phyloP scores from a whole-genome alignment of 2,113 vertebrate species.

The Symphodus melops region DNA sequence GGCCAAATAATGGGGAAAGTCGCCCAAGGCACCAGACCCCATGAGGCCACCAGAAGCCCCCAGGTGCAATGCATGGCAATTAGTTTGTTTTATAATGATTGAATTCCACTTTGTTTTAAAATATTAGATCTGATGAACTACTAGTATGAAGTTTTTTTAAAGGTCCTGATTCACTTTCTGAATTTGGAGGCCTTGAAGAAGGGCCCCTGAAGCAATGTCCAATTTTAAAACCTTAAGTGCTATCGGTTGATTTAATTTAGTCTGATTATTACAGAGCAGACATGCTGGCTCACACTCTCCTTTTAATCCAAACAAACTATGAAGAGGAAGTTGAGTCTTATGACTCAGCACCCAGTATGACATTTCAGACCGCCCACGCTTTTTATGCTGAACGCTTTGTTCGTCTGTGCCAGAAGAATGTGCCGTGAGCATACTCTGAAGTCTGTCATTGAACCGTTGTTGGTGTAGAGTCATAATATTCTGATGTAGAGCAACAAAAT shows the following conservation, averaged over 20 bases:
- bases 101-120: conserved; percentile 2
- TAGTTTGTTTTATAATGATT: conserved; percentile 6
- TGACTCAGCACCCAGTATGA: neutral
- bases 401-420: no score
- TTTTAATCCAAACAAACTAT: no score
- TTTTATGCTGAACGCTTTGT: neutral
- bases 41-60: neutral
- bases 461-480: no score
- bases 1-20: neutral
- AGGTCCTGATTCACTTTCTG: neutral
- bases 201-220: no score
- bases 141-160: neutral
- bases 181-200: no score
- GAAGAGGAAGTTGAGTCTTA: neutral
- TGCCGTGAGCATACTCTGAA: no score
- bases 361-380: neutral
- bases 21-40: neutral
- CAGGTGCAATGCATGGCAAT: neutral
- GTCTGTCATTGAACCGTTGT: no score
- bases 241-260: no score
- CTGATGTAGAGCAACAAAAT: no score
- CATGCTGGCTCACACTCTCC: neutral
- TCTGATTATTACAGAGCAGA: neutral
- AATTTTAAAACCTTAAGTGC: no score
- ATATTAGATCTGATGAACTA: neutral